A percentile compares a stretch with the other conserved stretches of the same genome.
Conservation (phyloP, 1,140 invertebrate species). For the Leptonema lineaticorne region DNA sequence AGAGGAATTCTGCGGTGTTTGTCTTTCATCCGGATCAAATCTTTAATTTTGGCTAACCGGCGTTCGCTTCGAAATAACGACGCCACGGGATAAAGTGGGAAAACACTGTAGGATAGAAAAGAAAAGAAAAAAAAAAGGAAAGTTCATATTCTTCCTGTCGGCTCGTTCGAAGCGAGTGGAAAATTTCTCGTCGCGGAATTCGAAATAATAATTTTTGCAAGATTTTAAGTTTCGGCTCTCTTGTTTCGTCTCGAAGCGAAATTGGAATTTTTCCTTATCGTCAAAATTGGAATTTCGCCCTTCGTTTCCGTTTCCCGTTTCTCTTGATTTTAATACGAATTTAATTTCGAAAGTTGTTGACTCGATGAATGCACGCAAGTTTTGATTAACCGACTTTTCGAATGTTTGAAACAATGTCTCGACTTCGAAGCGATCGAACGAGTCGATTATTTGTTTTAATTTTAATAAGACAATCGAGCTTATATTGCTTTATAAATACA, state of each 20-base stretch:
- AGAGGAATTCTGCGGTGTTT: neutral
- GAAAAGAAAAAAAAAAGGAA: neutral
- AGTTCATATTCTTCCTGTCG: no score
- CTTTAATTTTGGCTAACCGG: constrained; percentile 6
- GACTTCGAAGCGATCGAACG: no score
- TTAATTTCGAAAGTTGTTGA: constrained; percentile 17
- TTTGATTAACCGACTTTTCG: constrained; percentile 7
- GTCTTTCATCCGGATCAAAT: constrained; percentile 3
- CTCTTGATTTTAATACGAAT: neutral
- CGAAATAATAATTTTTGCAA: constrained; percentile 12
- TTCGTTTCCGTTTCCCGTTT: neutral
- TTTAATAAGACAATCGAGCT: no score
- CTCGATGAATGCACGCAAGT: constrained; percentile 5
- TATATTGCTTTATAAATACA: no score
- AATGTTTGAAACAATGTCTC: no score
- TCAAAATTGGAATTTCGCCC: constrained; percentile 8
- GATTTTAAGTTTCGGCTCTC: constrained; percentile 2
- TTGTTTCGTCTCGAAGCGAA: constrained; percentile 10
- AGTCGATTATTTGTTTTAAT: no score
- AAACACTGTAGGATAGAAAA: neutral
- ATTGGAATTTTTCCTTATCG: constrained; percentile 19
- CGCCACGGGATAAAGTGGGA: neutral
- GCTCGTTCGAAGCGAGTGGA: no score
- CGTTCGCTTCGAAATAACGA: neutral
- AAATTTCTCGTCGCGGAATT: neutral